Base-by-base conservation (phyloP, 2,888 invertebrate genomes). In the Macropis europaea region DNA sequence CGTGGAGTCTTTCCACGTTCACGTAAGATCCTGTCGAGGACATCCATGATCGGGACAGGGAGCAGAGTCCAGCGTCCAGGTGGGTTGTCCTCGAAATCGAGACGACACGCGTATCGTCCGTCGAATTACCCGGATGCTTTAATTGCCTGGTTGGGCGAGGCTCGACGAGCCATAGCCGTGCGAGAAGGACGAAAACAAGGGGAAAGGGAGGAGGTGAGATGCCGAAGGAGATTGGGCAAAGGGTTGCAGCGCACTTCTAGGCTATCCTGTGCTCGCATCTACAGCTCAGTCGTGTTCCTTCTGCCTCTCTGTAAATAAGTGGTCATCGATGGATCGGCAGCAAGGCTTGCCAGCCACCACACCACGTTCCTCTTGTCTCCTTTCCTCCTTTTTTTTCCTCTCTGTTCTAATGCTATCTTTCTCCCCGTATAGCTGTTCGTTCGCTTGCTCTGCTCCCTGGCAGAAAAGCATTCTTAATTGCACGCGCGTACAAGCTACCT, bases 251-350 rank as follows among this genome's bases (percentile, higher is more conserved):
- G 76, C 75, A 60, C 79, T 76, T 66, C 76, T 70, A 75, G 73
- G 75, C 73, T 84, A 84, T 84, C 82, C 84, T 15, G 57, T 15
- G 59, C 76, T 81, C 71, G 81, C 76, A 82, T 84, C 85, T 80
- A 78, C 79, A 74, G 70, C 60, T 62, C 72, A 66, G 74, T 80
- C 86, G 83, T 85, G 86, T 87, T 87, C 81, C 75, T 73, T 81
- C 82, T 86, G 83, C 79, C 80, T 83, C 84, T 85, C 85, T 84
- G 86, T 87, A 86, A 87, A 86, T 86, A 87, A 88, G 87, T 84
- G 86, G 86, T 87, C 87, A 87, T 87, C 87, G 86, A 87, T 87
- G 84, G 82, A 87, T 84, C 86, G 83, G 70, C 68, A 63, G 68
- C 69, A 66, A 66, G 68, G 62, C 57, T 56, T 62, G 60, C 63